Conservation (phyloP, 2,888 invertebrate genomes). For the Macaria notata region DNA sequence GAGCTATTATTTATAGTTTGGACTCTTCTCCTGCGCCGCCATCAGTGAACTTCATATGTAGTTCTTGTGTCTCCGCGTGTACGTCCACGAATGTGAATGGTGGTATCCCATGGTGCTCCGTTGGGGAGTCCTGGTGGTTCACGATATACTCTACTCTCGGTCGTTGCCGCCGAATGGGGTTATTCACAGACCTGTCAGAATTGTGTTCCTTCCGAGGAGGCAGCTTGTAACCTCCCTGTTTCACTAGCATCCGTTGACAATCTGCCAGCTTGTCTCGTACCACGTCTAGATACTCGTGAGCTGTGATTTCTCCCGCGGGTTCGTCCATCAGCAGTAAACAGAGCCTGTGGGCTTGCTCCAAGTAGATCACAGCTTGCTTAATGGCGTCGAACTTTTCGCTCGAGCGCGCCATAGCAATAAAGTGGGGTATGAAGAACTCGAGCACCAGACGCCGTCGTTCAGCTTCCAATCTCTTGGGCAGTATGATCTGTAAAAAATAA, state of each 20-base stretch:
- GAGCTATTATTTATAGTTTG: constrained; percentile 51
- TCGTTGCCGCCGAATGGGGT: constrained; percentile 51
- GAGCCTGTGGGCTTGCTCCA: constrained; percentile 87
- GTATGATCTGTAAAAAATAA: constrained; percentile 58
- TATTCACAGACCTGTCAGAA: constrained; percentile 44
- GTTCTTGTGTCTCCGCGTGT: constrained; percentile 50
- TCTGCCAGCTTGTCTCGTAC: constrained; percentile 79
- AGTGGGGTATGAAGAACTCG: constrained; percentile 87
- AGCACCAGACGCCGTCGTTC: constrained; percentile 84
- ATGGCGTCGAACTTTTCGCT: constrained; percentile 84
- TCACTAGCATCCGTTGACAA: constrained; percentile 68
- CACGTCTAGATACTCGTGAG: constrained; percentile 76
- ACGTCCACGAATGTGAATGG: constrained; percentile 70
- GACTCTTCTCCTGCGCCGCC: constrained; percentile 58
- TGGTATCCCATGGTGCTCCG: constrained; percentile 48
- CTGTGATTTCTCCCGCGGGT: constrained; percentile 78
- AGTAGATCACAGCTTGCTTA: constrained; percentile 84
- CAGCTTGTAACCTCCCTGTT: constrained; percentile 65
- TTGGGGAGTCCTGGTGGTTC: constrained; percentile 63
- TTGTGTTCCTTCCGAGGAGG: constrained; percentile 62
- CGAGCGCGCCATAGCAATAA: constrained; percentile 86
- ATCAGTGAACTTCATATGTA: constrained; percentile 47
- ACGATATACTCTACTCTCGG: constrained; percentile 60
- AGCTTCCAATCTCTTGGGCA: constrained; percentile 77
- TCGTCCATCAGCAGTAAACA: constrained; percentile 83